Evolutionary conservation across 2,888 invertebrate species (phyloP), one percentile per base, ranked within the genome.

Genomic region (Spilosoma lubricipeda): DNA sequence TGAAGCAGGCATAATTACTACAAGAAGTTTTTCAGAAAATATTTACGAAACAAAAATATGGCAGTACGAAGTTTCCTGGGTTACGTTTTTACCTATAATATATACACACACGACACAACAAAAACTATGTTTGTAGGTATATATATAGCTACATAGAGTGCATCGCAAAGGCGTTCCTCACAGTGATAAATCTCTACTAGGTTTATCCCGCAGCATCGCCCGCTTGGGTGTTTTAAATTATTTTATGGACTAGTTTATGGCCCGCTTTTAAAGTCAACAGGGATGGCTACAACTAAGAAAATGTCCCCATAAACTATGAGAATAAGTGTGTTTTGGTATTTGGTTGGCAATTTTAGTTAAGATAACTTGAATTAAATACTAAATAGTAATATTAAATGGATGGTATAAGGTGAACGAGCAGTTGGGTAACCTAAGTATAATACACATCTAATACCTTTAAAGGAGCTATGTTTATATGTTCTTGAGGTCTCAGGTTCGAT

Each of bases 111-210:
- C 33, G 33, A 33, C 33, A 33, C 33, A 3, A 3, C 33, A 33
- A 33, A 3, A 33, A 33, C 33, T 33, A 33, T 33, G 9, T 39
- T 39, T 42, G 13, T 23, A 33, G 65, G 71, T 15, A 73, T 66
- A 76, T 72, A 78, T 78, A 39, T 69, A 64, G 30, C 45, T 45
- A 45, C 45, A 45, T 75, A 75, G 82, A 80, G 81, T 84, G 83
- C 85, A 83, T 79, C 77, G 85, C 80, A 83, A 84, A 85, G 84
- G 84, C 85, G 84, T 85, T 77, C 77, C 83, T 72, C 68, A 71
- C 73, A 72, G 84, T 87, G 87, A 89, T 89, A 88, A 88, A 89
- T 89, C 70, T 77, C 73, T 71, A 74, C 88, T 85, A 84, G 86
- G 81, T 79, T 75, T 79, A 76, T 81, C 83, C 82, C 78, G 76